phyloP scores from a whole-genome alignment of 2,113 vertebrate species.

The Terrapene triunguis region DNA sequence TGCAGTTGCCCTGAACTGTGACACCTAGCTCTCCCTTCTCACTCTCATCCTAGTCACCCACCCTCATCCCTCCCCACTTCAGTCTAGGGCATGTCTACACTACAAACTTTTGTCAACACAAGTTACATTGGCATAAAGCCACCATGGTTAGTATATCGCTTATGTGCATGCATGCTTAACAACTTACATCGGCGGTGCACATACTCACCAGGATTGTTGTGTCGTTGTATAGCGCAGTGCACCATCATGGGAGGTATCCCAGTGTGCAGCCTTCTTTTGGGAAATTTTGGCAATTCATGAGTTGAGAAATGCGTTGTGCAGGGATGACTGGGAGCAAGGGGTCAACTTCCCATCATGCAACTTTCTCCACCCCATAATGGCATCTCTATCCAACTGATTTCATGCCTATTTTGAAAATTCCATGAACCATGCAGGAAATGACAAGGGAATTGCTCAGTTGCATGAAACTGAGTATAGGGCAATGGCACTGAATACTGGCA shows the following conservation, averaged over 20 bases:
- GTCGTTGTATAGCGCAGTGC: background rate
- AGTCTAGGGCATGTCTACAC: background rate
- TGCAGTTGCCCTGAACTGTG: background rate
- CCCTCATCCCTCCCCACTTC: background rate
- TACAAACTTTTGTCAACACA: background rate
- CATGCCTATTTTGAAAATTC: background rate
- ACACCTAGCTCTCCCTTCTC: background rate
- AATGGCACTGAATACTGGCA: background rate
- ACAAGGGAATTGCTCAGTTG: background rate
- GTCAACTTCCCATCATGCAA: background rate
- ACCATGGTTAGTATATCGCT: background rate
- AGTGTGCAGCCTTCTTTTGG: background rate
- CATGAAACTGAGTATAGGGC: background rate
- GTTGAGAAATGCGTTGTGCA: background rate
- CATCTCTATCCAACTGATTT: background rate
- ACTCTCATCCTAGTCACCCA: no score
- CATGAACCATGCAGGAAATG: background rate
- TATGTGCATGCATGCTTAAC: background rate
- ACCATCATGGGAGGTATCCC: background rate
- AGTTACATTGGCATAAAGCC: background rate
- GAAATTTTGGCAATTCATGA: background rate
- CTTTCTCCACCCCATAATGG: background rate
- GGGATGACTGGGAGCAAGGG: background rate
- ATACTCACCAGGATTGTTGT: background rate
- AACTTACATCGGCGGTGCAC: background rate